Base-by-base conservation (phyloP, 1,140 invertebrate genomes). In the Muscidifurax raptorellus region DNA sequence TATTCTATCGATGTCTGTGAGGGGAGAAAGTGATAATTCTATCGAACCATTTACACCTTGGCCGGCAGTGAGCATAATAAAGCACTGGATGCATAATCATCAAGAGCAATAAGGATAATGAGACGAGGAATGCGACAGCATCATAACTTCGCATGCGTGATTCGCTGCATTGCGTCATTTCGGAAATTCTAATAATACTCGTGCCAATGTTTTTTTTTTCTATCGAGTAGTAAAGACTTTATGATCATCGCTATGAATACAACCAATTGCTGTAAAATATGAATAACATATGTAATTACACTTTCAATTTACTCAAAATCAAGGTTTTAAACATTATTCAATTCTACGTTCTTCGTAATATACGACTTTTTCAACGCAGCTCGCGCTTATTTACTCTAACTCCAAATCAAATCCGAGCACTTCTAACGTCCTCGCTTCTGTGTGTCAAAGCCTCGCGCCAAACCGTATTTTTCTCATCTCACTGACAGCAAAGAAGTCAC, bases 81-180 rank as follows among this genome's bases (percentile, higher is more conserved):
- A 81, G 36, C 47, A 36, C 66, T 59, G 36, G 64, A 30, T 71
- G 80, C 67, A 52, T 72, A 81, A 72, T 71, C 64, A 81, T 81
- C 67, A 71, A 72, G 71, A 71, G 52, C 44, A 81, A 81, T 71
- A 40, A 81, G 79, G 40, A 30, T 47, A 81, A 47, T 30, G 66
- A 69, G 66, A 22, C 80, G 44, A 47, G 27, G n/a, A 81, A 71
- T 72, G 40, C 18, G 44, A 44, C 52, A 52, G 36, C 40, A 81
- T 30, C 52, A 15, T 15, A 5, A 59, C 52, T 59, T 59, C 0
- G 52, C 40, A 1, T 47, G n/a, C 22, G 22, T 69, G 27, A 69
- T 69, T 69, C 28, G 66, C 25, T 28, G 25, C 15, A 30, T 30
- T 30, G 66, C 28, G 66, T 69, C 66, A 69, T 18, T 69, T 69